Percentiles rank a stretch among this genome's conserved stretches.
These are phyloP conservation scores for Fratercula arctica DNA, from an alignment of 2,797 vertebrate genomes.

Conservation along the genomic window DNA sequence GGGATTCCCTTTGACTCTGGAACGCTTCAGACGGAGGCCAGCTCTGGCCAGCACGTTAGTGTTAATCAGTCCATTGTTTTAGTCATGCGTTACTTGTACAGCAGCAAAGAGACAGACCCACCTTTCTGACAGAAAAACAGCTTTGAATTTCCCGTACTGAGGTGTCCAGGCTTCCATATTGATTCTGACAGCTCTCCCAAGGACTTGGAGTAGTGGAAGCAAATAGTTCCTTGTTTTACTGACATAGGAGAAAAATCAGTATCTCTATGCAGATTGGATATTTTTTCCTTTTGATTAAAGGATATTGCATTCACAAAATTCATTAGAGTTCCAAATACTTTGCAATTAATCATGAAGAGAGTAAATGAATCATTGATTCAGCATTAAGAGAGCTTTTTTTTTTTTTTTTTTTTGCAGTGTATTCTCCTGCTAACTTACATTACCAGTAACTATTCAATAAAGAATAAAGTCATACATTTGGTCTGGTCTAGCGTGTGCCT, in stretches of 20 bases:
- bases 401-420: background rate
- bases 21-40: background rate
- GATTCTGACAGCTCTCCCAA: background rate
- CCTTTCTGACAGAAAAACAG: background rate
- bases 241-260: background rate
- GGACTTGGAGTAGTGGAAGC: background rate
- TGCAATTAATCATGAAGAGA: conserved; percentile 45
- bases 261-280: background rate
- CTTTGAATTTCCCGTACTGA: background rate
- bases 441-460: conserved; percentile 41
- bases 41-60: background rate
- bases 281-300: conserved; percentile 27
- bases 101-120: background rate
- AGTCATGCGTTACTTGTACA: background rate
- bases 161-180: background rate
- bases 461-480: conserved; percentile 30
- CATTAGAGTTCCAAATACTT: conserved; percentile 40
- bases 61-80: background rate
- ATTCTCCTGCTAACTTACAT: conserved; percentile 26
- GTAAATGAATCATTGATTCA: conserved; percentile 68
- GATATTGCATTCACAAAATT: conserved; percentile 33
- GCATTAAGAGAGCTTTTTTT: conserved; percentile 11
- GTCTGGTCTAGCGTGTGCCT: background rate
- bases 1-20: background rate
- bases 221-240: conserved; percentile 18